These are phyloP conservation scores for Whitmania pigra DNA, from an alignment of 1,140 invertebrate species.

Conservation along the genomic window DNA sequence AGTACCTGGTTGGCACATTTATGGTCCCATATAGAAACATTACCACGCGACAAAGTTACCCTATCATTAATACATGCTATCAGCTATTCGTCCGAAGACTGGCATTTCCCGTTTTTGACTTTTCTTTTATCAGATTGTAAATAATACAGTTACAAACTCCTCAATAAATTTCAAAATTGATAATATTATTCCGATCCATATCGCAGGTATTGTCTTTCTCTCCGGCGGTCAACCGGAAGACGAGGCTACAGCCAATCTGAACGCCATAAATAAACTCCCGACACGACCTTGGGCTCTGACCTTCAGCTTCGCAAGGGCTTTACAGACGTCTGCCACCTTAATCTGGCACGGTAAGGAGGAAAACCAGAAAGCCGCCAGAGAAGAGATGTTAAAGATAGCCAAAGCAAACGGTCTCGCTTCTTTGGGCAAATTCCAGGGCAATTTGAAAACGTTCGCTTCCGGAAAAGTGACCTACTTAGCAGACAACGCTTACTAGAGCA, in stretches of 20 bases:
- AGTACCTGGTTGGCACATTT: neutral
- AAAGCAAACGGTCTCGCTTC: conserved; percentile 61
- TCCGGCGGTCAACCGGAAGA: conserved; percentile 94
- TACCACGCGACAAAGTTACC: too few species aligned
- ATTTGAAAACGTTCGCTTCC: conserved; percentile 56
- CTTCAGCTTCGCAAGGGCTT: conserved; percentile 82
- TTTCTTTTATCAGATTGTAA: too few species aligned
- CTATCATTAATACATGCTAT: too few species aligned
- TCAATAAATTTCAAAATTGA: too few species aligned
- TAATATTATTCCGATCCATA: too few species aligned
- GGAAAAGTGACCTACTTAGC: conserved; percentile 68
- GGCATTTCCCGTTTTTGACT: too few species aligned
- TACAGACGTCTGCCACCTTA: conserved; percentile 74
- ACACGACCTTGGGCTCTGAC: conserved; percentile 83
- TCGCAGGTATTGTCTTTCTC: conserved; percentile 71
- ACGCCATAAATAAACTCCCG: conserved; percentile 75
- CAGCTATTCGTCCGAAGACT: too few species aligned
- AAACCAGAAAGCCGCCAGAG: conserved; percentile 66
- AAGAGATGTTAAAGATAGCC: conserved; percentile 76
- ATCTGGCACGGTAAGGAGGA: conserved; percentile 83
- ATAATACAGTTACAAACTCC: too few species aligned
- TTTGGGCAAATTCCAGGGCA: conserved; percentile 67
- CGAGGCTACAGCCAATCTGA: conserved; percentile 82
- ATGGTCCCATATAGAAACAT: too few species aligned
- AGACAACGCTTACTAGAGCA: conserved; percentile 60